phyloP scores from a whole-genome alignment of 2,888 invertebrate species.

The Pomacea canaliculata region DNA sequence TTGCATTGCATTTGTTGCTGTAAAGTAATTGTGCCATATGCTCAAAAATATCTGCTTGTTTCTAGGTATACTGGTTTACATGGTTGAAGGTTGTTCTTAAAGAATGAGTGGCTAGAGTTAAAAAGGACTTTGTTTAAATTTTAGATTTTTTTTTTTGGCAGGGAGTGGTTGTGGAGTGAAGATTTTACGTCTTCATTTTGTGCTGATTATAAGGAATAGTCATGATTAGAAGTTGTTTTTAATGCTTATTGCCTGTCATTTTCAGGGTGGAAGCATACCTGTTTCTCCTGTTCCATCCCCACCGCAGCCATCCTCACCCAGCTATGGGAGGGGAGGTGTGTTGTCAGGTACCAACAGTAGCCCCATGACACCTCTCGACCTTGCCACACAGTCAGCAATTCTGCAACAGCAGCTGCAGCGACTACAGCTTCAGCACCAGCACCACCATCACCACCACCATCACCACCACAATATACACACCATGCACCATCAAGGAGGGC shows the following conservation, averaged over 20 bases:
- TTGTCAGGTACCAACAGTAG: background rate
- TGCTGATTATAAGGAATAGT: no score
- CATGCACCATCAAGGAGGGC: conserved; percentile 15
- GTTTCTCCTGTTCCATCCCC: conserved; percentile 57
- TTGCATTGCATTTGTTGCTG: no score
- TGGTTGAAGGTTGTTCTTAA: background rate
- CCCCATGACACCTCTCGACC: conserved; percentile 20
- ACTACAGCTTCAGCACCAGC: conserved; percentile 65
- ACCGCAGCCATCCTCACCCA: conserved; percentile 52
- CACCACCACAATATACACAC: conserved; percentile 12
- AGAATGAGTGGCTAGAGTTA: background rate
- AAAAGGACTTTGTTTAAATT: background rate
- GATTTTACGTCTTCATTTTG: no score
- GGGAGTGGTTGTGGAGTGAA: background rate
- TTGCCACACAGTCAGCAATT: conserved; percentile 40
- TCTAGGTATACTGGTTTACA: conserved; percentile 12
- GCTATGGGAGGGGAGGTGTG: conserved; percentile 33
- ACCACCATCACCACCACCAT: conserved; percentile 10
- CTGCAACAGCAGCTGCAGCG: conserved; percentile 71
- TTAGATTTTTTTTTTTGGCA: background rate
- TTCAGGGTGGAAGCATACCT: conserved; percentile 43
- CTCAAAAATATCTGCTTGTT: background rate
- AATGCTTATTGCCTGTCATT: background rate
- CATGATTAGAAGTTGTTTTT: background rate
- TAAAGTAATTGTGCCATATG: no score